A percentile compares a stretch with the other conserved stretches of the same genome.
Evolutionary conservation across 2,888 invertebrate genomes (phyloP).

Genomic region (Drosophila ochracea): DNA sequence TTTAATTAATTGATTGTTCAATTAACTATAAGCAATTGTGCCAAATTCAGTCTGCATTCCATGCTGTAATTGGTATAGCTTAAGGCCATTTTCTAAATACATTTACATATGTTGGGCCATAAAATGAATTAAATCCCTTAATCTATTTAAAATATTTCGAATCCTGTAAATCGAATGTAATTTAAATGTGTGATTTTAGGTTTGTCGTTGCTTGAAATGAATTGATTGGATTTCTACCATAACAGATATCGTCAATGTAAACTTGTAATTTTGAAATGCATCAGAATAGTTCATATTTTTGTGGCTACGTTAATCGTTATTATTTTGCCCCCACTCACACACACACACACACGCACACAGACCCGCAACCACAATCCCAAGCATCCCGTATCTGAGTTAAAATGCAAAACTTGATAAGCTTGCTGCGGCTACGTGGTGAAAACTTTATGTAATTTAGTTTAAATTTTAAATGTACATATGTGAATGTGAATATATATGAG

Average conservation of each 20-base stretch:
- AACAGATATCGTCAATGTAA: background rate
- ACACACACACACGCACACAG: background rate
- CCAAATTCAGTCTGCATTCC: background rate
- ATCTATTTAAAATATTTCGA: background rate
- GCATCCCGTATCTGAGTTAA: conserved; percentile 2
- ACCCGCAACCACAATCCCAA: conserved; percentile 1
- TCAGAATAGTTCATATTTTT: background rate
- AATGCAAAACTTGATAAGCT: conserved; percentile 41
- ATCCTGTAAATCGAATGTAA: background rate
- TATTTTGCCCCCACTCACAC: background rate
- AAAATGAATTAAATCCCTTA: background rate
- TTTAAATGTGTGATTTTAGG: background rate
- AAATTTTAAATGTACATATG: conserved; percentile 31
- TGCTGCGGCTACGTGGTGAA: conserved; percentile 27
- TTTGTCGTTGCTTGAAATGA: background rate
- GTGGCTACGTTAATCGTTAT: background rate
- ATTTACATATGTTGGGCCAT: background rate
- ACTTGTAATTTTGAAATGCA: background rate
- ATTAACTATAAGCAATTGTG: background rate
- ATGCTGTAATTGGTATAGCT: background rate
- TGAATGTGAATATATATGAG: conserved; percentile 2
- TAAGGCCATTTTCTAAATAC: background rate
- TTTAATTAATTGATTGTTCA: background rate
- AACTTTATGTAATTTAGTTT: conserved; percentile 56
- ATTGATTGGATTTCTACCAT: background rate